A percentile compares a stretch with the other conserved stretches of the same genome.
Evolutionary conservation across 2,888 invertebrate genomes (phyloP).

Genomic region (Agonum fuliginosum): DNA sequence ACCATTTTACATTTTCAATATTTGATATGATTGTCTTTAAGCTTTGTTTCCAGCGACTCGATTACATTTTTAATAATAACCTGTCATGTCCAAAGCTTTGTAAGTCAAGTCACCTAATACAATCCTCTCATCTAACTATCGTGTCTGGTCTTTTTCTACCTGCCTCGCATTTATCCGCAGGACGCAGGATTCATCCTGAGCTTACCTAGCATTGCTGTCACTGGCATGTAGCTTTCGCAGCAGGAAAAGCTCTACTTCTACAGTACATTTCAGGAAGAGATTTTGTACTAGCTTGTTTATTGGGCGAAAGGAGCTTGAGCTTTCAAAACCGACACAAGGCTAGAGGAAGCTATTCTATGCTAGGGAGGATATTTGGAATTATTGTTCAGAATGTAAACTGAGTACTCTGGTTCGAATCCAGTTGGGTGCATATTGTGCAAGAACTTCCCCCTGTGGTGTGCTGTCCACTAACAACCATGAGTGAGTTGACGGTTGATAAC

Average conservation of each 20-base stretch:
- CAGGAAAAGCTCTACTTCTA: not conserved
- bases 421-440: no score
- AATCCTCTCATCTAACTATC: not conserved
- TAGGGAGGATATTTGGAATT: not conserved
- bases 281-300: slow-evolving; percentile 24
- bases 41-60: no score
- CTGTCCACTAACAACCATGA: no score
- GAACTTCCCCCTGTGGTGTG: no score
- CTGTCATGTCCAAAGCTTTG: not conserved
- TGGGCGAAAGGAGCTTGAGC: slow-evolving; percentile 31
- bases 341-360: slow-evolving; percentile 20
- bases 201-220: slow-evolving; percentile 3
- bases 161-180: slow-evolving; percentile 8
- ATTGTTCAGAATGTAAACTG: slow-evolving; percentile 1
- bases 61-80: not conserved
- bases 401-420: no score
- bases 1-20: no score
- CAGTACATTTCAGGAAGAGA: slow-evolving; percentile 10
- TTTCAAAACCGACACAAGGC: slow-evolving; percentile 6
- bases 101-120: not conserved
- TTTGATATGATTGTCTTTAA: no score
- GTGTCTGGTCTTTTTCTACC: not conserved
- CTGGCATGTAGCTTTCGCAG: not conserved
- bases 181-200: slow-evolving; percentile 6
- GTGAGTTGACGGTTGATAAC: no score